Percentiles rank a stretch among this genome's conserved stretches.
phyloP scores from a whole-genome alignment of 2,797 vertebrate species.

The Leptoclinus maculatus region DNA sequence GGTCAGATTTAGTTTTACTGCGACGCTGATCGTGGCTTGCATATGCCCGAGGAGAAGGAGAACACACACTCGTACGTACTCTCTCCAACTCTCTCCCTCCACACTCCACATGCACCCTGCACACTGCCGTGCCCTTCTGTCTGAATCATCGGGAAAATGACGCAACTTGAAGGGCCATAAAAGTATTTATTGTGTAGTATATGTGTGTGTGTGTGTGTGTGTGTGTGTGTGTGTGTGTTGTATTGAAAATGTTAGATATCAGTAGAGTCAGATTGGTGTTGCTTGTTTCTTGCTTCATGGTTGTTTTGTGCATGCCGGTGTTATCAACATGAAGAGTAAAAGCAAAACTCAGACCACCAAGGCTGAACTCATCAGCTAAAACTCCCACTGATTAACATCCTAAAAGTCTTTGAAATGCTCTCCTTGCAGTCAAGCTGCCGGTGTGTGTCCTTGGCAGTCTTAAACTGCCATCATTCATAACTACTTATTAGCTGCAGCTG shows the following conservation, averaged over 20 bases:
- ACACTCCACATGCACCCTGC: slow-evolving; percentile 5
- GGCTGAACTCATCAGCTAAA: slow-evolving; percentile 30
- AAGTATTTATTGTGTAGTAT: neutral
- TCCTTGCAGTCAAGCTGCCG: slow-evolving; percentile 2
- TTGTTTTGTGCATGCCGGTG: neutral
- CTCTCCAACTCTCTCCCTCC: neutral
- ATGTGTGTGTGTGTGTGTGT: neutral
- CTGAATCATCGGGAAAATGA: slow-evolving; percentile 30
- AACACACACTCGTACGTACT: neutral
- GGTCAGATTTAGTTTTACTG: slow-evolving; percentile 57
- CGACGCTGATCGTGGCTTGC: slow-evolving; percentile 35
- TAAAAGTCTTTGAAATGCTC: slow-evolving; percentile 13
- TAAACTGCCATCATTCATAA: slow-evolving; percentile 43
- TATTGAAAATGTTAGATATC: too few relatives aligned
- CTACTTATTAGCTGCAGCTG: slow-evolving; percentile 53
- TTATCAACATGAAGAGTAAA: too few relatives aligned
- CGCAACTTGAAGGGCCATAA: slow-evolving; percentile 22
- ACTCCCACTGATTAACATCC: neutral
- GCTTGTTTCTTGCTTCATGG: neutral
- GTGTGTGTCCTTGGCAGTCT: slow-evolving; percentile 33
- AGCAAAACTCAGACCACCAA: slow-evolving; percentile 6
- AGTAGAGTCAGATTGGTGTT: neutral
- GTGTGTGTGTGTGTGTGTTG: neutral
- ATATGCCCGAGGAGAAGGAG: slow-evolving; percentile 19
- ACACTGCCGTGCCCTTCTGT: neutral